Evolutionary conservation across 2,888 invertebrate species (phyloP).

Genomic region (Melanotus villosus): DNA sequence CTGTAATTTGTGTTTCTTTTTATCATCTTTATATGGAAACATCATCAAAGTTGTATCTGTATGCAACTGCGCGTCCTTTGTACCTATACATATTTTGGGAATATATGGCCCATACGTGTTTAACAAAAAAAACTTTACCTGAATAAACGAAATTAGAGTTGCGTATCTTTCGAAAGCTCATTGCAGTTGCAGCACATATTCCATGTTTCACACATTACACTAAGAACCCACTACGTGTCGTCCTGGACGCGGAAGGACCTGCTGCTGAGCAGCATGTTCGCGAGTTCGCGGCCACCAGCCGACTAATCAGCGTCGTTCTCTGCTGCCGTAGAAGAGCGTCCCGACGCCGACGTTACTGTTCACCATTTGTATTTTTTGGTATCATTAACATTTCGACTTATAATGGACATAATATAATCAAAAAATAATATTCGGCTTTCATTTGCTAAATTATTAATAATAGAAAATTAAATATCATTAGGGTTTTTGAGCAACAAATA

Average conservation of each 20-base stretch:
- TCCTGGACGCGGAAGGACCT: slow-evolving; percentile 42
- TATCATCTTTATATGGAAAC: too few relatives aligned
- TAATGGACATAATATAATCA: neutral
- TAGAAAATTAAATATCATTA: too few relatives aligned
- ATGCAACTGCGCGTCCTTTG: too few relatives aligned
- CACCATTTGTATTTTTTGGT: neutral
- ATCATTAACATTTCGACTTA: neutral
- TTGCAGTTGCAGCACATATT: slow-evolving; percentile 42
- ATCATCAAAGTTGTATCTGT: too few relatives aligned
- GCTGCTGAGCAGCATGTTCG: slow-evolving; percentile 51
- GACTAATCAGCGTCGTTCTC: slow-evolving; percentile 48
- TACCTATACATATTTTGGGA: too few relatives aligned
- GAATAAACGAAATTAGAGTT: slow-evolving; percentile 39
- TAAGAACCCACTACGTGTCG: slow-evolving; percentile 48
- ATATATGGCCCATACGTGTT: too few relatives aligned
- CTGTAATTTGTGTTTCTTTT: too few relatives aligned
- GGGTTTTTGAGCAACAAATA: too few relatives aligned
- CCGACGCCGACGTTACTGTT: slow-evolving; percentile 36
- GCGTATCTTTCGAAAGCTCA: slow-evolving; percentile 38
- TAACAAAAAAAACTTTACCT: too few relatives aligned
- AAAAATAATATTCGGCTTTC: too few relatives aligned
- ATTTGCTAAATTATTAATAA: too few relatives aligned
- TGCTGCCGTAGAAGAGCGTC: slow-evolving; percentile 32
- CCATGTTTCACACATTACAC: slow-evolving; percentile 44
- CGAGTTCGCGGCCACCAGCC: slow-evolving; percentile 52